Evolutionary conservation across 2,888 invertebrate species (phyloP).

Genomic region (Kuschelorhynchus macadamiae): DNA sequence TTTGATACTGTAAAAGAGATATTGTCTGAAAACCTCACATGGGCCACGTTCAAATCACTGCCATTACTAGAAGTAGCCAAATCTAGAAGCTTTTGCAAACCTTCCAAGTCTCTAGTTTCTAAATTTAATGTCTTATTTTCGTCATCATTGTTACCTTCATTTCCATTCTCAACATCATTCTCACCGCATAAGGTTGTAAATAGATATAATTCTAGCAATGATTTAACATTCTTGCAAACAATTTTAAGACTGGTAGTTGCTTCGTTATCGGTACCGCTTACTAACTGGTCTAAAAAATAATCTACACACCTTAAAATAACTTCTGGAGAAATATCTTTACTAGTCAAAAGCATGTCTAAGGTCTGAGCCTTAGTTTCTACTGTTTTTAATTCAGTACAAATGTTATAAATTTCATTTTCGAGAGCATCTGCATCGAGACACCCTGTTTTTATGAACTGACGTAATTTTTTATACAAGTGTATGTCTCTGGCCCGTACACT

Average conservation of each 20-base stretch:
- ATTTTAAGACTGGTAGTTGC: constrained; percentile 48
- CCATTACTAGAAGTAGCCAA: constrained; percentile 67
- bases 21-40: constrained; percentile 71
- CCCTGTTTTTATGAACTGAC: constrained; percentile 74
- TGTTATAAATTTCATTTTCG: constrained; percentile 71
- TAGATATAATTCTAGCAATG: constrained; percentile 61
- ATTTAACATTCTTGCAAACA: constrained; percentile 61
- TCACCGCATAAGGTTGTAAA: constrained; percentile 41
- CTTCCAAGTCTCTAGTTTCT: constrained; percentile 73
- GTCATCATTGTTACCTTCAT: constrained; percentile 56
- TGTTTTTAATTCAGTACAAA: constrained; percentile 78
- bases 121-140: constrained; percentile 61
- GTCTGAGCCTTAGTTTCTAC: constrained; percentile 80
- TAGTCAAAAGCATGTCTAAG: constrained; percentile 78
- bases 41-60: constrained; percentile 66
- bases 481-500: constrained; percentile 90
- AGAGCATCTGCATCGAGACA: constrained; percentile 70
- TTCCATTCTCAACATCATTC: constrained; percentile 43
- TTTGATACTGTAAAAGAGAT: constrained; percentile 71
- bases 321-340: constrained; percentile 76
- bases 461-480: constrained; percentile 85
- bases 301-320: constrained; percentile 72
- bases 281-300: constrained; percentile 66
- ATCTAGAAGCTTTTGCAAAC: constrained; percentile 76
- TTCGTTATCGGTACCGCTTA: constrained; percentile 51